phyloP scores from a whole-genome alignment of 1,140 invertebrate genomes.

The Vanessa tameamea region DNA sequence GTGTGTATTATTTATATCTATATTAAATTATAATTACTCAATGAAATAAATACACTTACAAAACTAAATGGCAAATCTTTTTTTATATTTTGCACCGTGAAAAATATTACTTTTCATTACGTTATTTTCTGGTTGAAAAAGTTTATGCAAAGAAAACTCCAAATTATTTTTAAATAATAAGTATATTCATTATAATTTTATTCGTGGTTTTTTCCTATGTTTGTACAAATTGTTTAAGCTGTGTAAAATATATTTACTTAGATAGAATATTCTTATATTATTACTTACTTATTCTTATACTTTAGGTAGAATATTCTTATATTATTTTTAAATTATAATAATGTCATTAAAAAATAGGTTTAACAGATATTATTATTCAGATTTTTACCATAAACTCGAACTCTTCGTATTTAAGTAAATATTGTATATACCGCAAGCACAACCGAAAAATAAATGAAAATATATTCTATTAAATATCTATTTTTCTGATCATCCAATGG shows the following conservation, averaged over 20 bases:
- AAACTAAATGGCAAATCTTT: conserved; percentile 5
- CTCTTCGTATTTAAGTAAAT: not conserved
- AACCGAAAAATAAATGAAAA: not conserved
- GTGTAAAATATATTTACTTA: too few relatives aligned
- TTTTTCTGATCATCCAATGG: conserved; percentile 88
- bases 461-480: conserved; percentile 74
- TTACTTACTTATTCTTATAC: too few relatives aligned
- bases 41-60: conserved; percentile 26
- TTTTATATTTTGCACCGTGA: conserved; percentile 1
- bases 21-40: conserved; percentile 2
- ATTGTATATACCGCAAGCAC: not conserved
- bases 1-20: not conserved
- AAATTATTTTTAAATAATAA: not conserved
- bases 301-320: too few relatives aligned
- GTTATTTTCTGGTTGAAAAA: not conserved
- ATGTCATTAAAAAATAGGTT: too few relatives aligned
- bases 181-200: not conserved
- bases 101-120: not conserved
- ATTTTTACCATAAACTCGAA: too few relatives aligned
- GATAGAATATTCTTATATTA: too few relatives aligned
- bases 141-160: too few relatives aligned
- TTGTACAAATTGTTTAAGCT: too few relatives aligned
- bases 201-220: not conserved
- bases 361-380: too few relatives aligned
- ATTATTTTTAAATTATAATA: too few relatives aligned